These are phyloP conservation scores for Cactoblastis cactorum DNA, from an alignment of 2,888 invertebrate species.

Conservation along the genomic window DNA sequence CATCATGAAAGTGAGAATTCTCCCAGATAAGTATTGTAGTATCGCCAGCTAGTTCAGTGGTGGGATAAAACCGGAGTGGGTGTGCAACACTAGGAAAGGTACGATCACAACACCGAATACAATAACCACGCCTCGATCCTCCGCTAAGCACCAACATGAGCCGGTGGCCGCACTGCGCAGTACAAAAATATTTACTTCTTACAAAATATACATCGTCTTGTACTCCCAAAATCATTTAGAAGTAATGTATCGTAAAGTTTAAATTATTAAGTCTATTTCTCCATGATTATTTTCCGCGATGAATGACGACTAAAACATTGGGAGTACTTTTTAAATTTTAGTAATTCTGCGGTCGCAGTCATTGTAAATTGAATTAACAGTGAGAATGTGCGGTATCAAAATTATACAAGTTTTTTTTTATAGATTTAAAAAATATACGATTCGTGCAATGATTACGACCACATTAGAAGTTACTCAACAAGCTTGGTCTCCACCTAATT, in stretches of 20 bases:
- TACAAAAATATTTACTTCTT: conserved; percentile 46
- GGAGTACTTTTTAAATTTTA: neutral
- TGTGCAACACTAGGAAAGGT: conserved; percentile 8
- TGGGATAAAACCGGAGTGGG: conserved; percentile 3
- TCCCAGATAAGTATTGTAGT: neutral
- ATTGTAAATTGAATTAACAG: neutral
- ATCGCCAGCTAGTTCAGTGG: neutral
- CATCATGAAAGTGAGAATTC: too few relatives aligned
- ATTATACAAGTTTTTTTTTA: neutral
- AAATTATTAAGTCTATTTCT: neutral
- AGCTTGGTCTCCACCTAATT: conserved; percentile 28
- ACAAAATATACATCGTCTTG: conserved; percentile 14
- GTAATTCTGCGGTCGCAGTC: neutral
- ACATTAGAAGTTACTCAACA: conserved; percentile 21
- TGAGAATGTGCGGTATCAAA: neutral
- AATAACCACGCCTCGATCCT: conserved; percentile 35
- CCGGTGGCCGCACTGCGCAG: conserved; percentile 65
- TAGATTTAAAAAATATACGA: neutral
- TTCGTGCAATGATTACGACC: neutral
- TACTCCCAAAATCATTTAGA: neutral
- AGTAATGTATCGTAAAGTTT: neutral
- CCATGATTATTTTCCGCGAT: neutral
- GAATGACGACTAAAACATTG: neutral
- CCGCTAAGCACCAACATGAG: conserved; percentile 69
- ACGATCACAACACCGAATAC: conserved; percentile 55